Percentiles rank a stretch among this genome's conserved stretches.
phyloP scores from a whole-genome alignment of 2,797 vertebrate genomes.

The Apogon talboti region DNA sequence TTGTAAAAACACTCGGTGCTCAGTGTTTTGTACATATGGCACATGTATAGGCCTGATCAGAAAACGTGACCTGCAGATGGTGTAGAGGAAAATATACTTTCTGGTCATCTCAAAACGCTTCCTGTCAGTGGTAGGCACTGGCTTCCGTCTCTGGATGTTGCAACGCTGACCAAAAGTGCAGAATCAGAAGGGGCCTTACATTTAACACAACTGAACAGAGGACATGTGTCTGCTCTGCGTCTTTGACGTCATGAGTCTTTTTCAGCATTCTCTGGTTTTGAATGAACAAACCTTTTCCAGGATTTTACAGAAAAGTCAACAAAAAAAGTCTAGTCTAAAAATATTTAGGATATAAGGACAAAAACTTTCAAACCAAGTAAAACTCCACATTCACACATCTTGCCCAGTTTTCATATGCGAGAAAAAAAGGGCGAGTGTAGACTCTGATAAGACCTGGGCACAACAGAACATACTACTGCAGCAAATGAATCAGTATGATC shows the following conservation, averaged over 20 bases:
- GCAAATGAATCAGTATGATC: constrained; percentile 7
- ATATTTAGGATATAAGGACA: not conserved
- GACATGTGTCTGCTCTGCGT: not conserved
- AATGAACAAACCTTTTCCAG: not conserved
- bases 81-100: not conserved
- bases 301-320: constrained; percentile 14
- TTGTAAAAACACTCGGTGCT: not conserved
- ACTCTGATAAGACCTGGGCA: constrained; percentile 1
- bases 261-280: not conserved
- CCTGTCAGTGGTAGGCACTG: not conserved
- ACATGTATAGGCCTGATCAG: not conserved
- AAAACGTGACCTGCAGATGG: not conserved
- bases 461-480: not conserved
- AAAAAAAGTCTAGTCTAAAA: not conserved
- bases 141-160: not conserved
- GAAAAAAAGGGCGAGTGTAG: not conserved
- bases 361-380: not conserved
- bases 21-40: not conserved
- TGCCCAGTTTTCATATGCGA: not conserved
- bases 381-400: not conserved
- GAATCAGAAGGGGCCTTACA: not conserved
- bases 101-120: constrained; percentile 10
- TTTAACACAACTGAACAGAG: too few relatives aligned
- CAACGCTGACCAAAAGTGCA: not conserved
- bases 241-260: not conserved